Base-by-base conservation (phyloP, 1,140 invertebrate genomes). In the Listronotus bonariensis region DNA sequence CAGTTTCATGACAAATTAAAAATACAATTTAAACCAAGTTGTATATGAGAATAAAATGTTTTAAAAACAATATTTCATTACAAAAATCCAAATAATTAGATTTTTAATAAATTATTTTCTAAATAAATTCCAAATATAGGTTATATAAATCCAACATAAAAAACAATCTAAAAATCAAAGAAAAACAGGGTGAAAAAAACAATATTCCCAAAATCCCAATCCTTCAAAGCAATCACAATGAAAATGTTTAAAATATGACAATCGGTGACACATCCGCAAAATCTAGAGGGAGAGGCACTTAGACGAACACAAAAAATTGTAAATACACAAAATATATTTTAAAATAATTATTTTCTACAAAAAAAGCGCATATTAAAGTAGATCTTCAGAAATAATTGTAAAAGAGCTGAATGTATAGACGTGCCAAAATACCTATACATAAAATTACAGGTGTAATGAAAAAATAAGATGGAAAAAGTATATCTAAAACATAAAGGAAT, bases 241-340 rank as follows among this genome's bases (percentile, higher is more conserved):
- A 31, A n/a, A 56, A 66, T 69, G 68, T 70, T 72, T 72, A 65
- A 68, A 69, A 68, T 71, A 64, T 68, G 69, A 68, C 68, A 67
- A 65, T 74, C 74, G 74, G 74, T 76, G 74, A 74, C 72, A 74
- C 64, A 64, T 62, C 68, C 68, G 72, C 72, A 53, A 71, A 70
- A 61, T 69, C 73, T 74, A 73, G 73, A 71, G 73, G 74, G 74
- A 70, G 74, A 76, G 74, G 74, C 74, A 74, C 71, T 69, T 65
- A 49, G 61, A 56, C 52, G 17, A 65, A 60, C 53, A 65, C 71
- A 41, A 49, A 60, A 62, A 46, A 58, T 45, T 68, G 69, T 75
- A 75, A 45, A 74, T 72, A 74, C 68, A 75, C 68, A 67, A 74
- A 57, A 59, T 58, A 66, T 72, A 70, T 70, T 70, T 68, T 72